These are phyloP conservation scores for Thereuonema tuberculata DNA, from an alignment of 1,140 invertebrate species.

Conservation along the genomic window DNA sequence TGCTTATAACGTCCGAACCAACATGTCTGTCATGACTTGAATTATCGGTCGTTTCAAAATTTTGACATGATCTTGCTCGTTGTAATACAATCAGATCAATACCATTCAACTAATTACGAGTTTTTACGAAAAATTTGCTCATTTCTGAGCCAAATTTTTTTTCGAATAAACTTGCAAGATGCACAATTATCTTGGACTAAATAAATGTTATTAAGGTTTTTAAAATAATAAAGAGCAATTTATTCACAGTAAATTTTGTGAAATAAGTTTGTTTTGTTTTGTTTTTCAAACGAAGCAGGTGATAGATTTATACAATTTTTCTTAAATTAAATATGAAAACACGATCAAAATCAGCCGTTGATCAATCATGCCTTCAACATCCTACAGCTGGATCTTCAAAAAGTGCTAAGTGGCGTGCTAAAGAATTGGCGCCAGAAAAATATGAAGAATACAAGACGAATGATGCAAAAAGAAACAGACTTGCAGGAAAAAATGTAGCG, in stretches of 20 bases:
- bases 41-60: no score
- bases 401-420: not conserved
- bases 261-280: not conserved
- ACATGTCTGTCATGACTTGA: no score
- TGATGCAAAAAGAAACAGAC: no score
- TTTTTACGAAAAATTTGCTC: not conserved
- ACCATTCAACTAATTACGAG: not conserved
- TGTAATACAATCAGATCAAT: not conserved
- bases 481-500: not conserved
- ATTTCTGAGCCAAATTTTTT: no score
- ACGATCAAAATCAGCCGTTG: not conserved
- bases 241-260: not conserved
- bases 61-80: no score
- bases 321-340: no score
- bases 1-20: no score
- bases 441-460: not conserved
- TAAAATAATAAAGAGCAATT: not conserved
- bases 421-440: not conserved
- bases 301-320: not conserved
- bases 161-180: not conserved
- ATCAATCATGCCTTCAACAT: no score
- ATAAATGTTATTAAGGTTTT: not conserved
- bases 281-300: not conserved
- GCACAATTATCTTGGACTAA: no score
- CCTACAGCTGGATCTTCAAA: no score